These are phyloP conservation scores for Arbacia lixula DNA, from an alignment of 53 echinoderm and acorn worm species.

Conservation along the genomic window DNA sequence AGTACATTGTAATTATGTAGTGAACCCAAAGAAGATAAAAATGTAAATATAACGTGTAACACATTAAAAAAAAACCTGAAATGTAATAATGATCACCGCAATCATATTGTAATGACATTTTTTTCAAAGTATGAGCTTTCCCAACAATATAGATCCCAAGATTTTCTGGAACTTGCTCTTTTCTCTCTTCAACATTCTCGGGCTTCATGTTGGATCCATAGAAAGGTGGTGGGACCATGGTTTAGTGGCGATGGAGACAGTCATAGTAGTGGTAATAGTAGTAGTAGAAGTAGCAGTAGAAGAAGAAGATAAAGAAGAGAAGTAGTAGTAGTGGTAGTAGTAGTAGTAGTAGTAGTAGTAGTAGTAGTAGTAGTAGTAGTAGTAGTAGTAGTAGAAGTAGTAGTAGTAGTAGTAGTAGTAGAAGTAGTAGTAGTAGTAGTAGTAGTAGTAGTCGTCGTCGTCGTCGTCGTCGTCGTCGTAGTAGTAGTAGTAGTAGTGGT, in stretches of 20 bases:
- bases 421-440: slow-evolving; percentile 35
- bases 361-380: slow-evolving; percentile 52
- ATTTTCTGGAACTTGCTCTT: slow-evolving; percentile 73
- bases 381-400: slow-evolving; percentile 51
- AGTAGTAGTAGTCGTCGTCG: too few relatives aligned
- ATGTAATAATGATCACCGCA: too few relatives aligned
- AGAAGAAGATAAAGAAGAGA: background rate
- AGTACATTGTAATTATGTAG: too few relatives aligned
- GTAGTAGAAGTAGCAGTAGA: slow-evolving; percentile 5
- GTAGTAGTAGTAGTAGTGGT: too few relatives aligned
- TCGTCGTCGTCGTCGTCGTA: too few relatives aligned
- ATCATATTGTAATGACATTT: too few relatives aligned
- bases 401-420: slow-evolving; percentile 51
- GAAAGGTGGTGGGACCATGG: too few relatives aligned
- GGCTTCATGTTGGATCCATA: slow-evolving; percentile 91
- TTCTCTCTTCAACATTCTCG: slow-evolving; percentile 70
- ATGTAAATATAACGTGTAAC: too few relatives aligned
- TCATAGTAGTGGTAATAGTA: slow-evolving; percentile 1
- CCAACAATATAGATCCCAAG: too few relatives aligned
- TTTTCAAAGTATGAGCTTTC: too few relatives aligned
- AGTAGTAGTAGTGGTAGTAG: slow-evolving; percentile 20
- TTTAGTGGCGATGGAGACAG: background rate
- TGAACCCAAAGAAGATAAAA: too few relatives aligned
- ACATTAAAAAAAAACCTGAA: too few relatives aligned
- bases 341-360: slow-evolving; percentile 47